Conservation (phyloP, 1,140 invertebrate genomes). For the Macrobrachium nipponense region DNA sequence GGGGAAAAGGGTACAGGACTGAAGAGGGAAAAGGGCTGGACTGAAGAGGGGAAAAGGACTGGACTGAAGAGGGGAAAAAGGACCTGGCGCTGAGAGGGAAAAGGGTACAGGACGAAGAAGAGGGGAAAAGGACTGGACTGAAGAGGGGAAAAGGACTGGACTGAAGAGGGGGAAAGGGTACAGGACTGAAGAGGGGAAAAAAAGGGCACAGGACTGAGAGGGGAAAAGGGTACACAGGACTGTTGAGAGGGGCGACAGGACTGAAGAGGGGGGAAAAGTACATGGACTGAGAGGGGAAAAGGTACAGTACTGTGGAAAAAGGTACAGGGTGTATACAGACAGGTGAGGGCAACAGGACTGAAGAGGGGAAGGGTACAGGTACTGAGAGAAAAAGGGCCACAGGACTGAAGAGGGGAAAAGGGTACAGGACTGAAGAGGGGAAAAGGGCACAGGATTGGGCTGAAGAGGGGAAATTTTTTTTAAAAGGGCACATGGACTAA, state of each 20-base stretch:
- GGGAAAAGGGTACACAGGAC: neutral
- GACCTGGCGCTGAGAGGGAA: neutral
- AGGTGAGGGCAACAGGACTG: no score
- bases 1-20: no score
- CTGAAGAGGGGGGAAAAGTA: neutral
- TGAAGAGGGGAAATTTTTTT: no score
- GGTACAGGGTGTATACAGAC: no score
- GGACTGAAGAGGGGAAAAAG: conserved; percentile 29
- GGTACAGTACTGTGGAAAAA: neutral
- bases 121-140: neutral
- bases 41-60: no score
- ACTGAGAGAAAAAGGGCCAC: neutral
- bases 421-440: no score
- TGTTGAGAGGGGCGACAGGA: neutral
- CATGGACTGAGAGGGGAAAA: neutral
- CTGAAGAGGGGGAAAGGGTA: neutral
- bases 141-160: no score
- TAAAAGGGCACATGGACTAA: no score
- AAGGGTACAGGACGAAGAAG: neutral
- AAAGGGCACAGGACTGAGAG: neutral
- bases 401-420: no score
- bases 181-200: neutral
- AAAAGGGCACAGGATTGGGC: no score
- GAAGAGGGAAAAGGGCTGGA: no score
- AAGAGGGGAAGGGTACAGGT: neutral